phyloP scores from a whole-genome alignment of 2,888 invertebrate species.

The Hemaris fuciformis region DNA sequence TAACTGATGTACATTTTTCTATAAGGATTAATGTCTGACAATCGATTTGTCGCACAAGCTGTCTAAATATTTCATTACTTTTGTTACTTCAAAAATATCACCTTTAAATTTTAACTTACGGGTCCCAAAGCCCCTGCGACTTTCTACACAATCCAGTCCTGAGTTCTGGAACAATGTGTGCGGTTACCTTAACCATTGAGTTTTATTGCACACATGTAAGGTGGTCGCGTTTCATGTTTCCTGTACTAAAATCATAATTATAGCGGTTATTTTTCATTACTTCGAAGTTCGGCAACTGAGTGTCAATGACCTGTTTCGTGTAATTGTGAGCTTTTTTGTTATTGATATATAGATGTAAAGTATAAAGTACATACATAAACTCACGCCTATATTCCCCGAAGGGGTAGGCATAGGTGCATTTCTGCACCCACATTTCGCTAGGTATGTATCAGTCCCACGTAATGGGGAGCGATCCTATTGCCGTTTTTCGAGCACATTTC shows the following conservation, averaged over 20 bases:
- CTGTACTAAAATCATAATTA: constrained; percentile 27
- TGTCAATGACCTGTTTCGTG: neutral
- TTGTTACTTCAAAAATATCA: neutral
- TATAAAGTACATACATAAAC: too few species aligned
- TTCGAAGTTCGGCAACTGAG: neutral
- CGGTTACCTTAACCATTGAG: constrained; percentile 6
- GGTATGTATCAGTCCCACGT: too few species aligned
- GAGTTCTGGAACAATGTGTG: constrained; percentile 4
- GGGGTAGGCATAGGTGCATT: too few species aligned
- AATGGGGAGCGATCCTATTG: too few species aligned
- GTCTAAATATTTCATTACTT: neutral
- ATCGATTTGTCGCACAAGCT: too few species aligned
- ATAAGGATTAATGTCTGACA: too few species aligned
- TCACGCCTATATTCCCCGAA: too few species aligned
- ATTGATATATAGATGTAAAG: too few species aligned
- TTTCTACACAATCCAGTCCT: neutral
- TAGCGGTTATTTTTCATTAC: constrained; percentile 17
- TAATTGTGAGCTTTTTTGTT: neutral
- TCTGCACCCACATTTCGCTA: too few species aligned
- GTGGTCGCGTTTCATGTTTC: constrained; percentile 16
- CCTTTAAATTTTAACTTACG: neutral
- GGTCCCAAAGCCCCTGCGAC: neutral
- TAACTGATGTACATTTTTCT: too few species aligned
- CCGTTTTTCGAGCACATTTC: too few species aligned
- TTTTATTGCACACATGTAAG: constrained; percentile 13